Evolutionary conservation across 2,113 vertebrate genomes (phyloP), one percentile per base, ranked within the genome.

Genomic region (Triplophysa dalaica): DNA sequence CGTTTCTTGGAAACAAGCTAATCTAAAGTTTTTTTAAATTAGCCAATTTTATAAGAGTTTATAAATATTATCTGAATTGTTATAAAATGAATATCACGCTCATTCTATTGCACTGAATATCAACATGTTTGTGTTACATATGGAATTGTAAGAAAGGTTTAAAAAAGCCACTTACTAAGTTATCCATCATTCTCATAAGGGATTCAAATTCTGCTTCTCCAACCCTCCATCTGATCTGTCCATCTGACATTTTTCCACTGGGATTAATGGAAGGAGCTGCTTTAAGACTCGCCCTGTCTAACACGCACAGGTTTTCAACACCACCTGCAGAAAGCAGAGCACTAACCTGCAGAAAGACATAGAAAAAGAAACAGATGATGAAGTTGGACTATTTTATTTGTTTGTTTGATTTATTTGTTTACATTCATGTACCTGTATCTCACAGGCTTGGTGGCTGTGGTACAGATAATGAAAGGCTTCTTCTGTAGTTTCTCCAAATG

Each of bases 101-200:
- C 33, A 45, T 45, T 10, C 43, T 45, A 10, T 45, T 11, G 43
- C 43, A 45, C 10, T 45, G 43, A 45, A 45, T 11, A 45, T 45
- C 43, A 45, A 45, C 33, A 38, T 38, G 33, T 6, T 38, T 38
- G 33, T 38, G 33, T 38, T 45, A 11, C 43, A 45, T 3, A 12
- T 52, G 19, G 10, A 61, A 62, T 16, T 24, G 33, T 38, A 38
- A 10, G 41, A 41, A 21, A 14, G 38, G 26, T 70, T 33, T 38
- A 38, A n/a, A 58, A 33, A 78, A 86, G 70, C 85, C 82, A 93
- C 96, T 85, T 83, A 98, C 97, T 94, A 99, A 92, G 91, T 98
- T 99, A 90, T 99, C 97, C 87, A 99, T 91, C 94, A 98, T 98
- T 85, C 97, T 93, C 97, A 99, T 98, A 2, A 98, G 93, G 0